Evolutionary conservation across 2,113 vertebrate species (phyloP), one percentile per base, ranked within the genome.

Genomic region (Chaetura pelagica): DNA sequence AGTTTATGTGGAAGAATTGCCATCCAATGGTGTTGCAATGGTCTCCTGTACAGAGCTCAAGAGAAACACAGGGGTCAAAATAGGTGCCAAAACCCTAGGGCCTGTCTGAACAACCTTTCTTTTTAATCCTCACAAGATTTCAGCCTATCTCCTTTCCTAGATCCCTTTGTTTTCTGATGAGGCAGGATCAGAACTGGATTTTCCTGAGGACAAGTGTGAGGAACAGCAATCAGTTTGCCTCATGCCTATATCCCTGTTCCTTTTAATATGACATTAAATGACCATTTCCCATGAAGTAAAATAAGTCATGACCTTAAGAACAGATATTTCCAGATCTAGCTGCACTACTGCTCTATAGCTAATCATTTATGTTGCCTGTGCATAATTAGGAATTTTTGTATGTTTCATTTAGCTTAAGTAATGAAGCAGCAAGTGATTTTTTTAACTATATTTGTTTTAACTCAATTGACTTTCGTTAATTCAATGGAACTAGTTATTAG

Each of bases 191-290:
- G 54, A 78, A 68, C 4, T 20, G 59, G 26, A 71, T 77, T 92
- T 81, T 89, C 52, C 44, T 35, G 49, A 38, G 15, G 55, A 67
- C 8, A 30, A 7, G 5, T 9, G 19, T 29, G 69, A 76, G 69
- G 79, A 73, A 12, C n/a, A 44, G 30, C 8, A 51, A 5, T 4
- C 2, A 5, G 1, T 59, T 19, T 81, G 38, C 14, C 42, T 81
- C 22, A 24, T 2, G 1, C 2, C 46, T 57, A 8, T 8, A 4
- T n/a, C 32, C 14, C 34, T 63, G 2, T 6, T 30, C 27, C 22
- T 92, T 88, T 64, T 64, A 40, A 21, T 30, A 21, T 0, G 2
- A 10, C 0, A 0, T 49, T 64, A 74, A 55, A 68, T 34, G 44
- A 71, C 8, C 51, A 9, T 57, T 78, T 61, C 9, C 11, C 34